Percentiles rank a stretch among this genome's conserved stretches.
These are phyloP conservation scores for Rhinoraja longicauda DNA, from an alignment of 2,797 vertebrate species.

Conservation along the genomic window DNA sequence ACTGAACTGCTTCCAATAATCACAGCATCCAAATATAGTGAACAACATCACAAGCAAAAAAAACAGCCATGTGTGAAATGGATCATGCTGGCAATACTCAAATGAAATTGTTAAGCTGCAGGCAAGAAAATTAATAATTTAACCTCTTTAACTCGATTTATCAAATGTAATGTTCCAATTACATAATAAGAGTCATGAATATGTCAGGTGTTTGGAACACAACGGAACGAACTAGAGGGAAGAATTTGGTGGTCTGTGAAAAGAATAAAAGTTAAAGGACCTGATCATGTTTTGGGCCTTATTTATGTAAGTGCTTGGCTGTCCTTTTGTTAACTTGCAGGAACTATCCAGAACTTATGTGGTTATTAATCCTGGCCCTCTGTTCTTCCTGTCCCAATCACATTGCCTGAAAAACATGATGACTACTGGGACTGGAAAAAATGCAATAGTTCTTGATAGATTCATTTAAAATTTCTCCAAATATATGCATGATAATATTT, in stretches of 20 bases:
- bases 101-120: not conserved
- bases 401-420: not conserved
- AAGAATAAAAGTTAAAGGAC: not conserved
- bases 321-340: conserved; percentile 20
- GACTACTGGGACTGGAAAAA: conserved; percentile 9
- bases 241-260: not conserved
- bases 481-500: not conserved
- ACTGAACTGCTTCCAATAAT: not conserved
- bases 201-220: not conserved
- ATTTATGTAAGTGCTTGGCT: conserved; percentile 8
- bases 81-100: conserved; percentile 15
- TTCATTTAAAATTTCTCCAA: not conserved
- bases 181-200: not conserved
- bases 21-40: not conserved
- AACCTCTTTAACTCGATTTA: not conserved
- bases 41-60: not conserved
- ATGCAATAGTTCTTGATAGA: conserved; percentile 11
- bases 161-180: conserved; percentile 9
- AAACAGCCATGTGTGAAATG: conserved; percentile 2
- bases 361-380: conserved; percentile 19
- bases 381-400: conserved; percentile 1
- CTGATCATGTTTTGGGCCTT: not conserved
- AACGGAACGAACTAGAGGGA: not conserved
- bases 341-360: not conserved
- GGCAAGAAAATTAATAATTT: conserved; percentile 1